phyloP scores from a whole-genome alignment of 2,888 invertebrate species.

The Drosophila setosimentum region DNA sequence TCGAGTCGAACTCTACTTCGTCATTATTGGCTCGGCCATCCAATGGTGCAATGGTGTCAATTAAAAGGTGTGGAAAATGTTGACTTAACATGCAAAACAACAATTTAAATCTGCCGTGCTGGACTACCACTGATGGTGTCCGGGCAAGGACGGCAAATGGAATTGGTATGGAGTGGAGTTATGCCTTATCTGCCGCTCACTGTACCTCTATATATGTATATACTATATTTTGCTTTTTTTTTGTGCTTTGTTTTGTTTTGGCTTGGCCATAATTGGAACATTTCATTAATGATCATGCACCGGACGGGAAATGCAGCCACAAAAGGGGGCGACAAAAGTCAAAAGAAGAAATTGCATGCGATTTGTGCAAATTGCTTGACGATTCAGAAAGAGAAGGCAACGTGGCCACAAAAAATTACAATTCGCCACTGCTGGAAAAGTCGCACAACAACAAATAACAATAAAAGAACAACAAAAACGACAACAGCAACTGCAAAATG shows the following conservation, averaged over 20 bases:
- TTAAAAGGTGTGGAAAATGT: slow-evolving; percentile 74
- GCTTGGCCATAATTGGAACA: slow-evolving; percentile 67
- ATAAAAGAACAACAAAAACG: slow-evolving; percentile 2
- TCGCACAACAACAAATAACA: slow-evolving; percentile 18
- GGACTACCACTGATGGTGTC: slow-evolving; percentile 25
- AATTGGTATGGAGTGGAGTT: slow-evolving; percentile 3
- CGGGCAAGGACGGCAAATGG: slow-evolving; percentile 20
- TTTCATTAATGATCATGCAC: slow-evolving; percentile 69
- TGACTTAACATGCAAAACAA: slow-evolving; percentile 70
- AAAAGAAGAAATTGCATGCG: slow-evolving; percentile 65
- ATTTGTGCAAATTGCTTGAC: slow-evolving; percentile 71
- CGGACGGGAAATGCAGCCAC: slow-evolving; percentile 59
- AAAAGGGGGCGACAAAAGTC: slow-evolving; percentile 35
- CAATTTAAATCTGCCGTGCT: slow-evolving; percentile 56
- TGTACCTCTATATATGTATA: neutral
- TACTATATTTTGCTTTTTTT: neutral
- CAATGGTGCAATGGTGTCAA: slow-evolving; percentile 39
- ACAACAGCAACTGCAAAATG: slow-evolving; percentile 55
- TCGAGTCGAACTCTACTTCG: slow-evolving; percentile 10
- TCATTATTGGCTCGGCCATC: slow-evolving; percentile 18
- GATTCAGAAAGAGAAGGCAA: slow-evolving; percentile 81
- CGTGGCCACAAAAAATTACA: slow-evolving; percentile 36
- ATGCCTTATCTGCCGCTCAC: slow-evolving; percentile 7
- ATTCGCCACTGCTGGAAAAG: slow-evolving; percentile 49
- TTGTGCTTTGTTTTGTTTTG: slow-evolving; percentile 9